Base-by-base conservation (phyloP, 1,140 invertebrate species). In the Anastatus disparis region DNA sequence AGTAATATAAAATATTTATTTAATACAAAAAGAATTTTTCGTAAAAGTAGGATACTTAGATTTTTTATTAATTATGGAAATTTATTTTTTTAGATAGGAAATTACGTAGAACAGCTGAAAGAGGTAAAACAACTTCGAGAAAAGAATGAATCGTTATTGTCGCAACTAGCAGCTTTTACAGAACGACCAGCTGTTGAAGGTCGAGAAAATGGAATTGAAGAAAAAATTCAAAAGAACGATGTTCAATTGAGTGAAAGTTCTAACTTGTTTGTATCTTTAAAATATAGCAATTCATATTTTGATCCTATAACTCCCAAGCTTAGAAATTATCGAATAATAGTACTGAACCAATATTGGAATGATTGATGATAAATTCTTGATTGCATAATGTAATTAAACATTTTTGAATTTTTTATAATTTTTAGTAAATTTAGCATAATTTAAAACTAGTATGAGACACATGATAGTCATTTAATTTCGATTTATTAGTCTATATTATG, bases 201-300 rank as follows among this genome's bases (percentile, higher is more conserved):
- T 13, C 78, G 83, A 61, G 87, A 87, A 75, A 89, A 89, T 77
- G 87, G 88, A 29, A 80, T 87, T n/a, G 83, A 87, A 56, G 76
- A 80, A 9, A 82, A 87, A 70, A 65, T 71, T 15, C 70, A 81
- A 58, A 79, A 80, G 15, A 79, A 75, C 52, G 78, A 73, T 64
- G 69, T 75, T 26, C 70, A 79, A 58, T 59, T 75, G 22, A n/a
- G 74, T 35, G 80, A 84, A 70, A 75, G 77, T 29, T 70, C 64
- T 13, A 77, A 80, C 70, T 73, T 81, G 81, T 82, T 77, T 50
- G 76, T 74, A 63, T 52, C 3, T 38, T 35, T 20, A 66, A 40
- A 20, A 26, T 13, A 20, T n/a, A 42, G 48, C 42, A 35, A 40
- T 59, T 35, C 4, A n/a, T n/a, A n/a, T n/a, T n/a, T n/a, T n/a